Base-by-base conservation (phyloP, 2,113 vertebrate genomes). In the Paraplagusia blochii region DNA sequence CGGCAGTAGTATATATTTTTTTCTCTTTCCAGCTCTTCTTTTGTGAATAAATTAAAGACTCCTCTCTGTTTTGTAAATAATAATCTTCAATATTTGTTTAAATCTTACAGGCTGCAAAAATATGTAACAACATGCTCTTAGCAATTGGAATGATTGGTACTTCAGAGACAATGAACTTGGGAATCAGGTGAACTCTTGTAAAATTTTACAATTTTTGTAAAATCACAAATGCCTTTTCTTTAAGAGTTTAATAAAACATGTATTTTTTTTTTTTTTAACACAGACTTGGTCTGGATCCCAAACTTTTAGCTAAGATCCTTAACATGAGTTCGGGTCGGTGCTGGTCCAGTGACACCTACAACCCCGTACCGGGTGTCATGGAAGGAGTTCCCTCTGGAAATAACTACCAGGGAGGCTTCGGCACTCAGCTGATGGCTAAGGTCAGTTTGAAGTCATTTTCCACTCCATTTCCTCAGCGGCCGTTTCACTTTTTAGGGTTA, bases 291-390 rank as follows among this genome's bases (percentile, higher is more conserved):
- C 95, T 99, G 81, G 97, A 99, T 85, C 97, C 96, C 42, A 97
- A 98, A 85, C 93, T 99, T 22, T 80, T 99, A 92, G 90, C 96
- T 55, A 92, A 95, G 91, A 95, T 99, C 77, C 83, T 99, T 65
- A 99, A 99, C 88, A 99, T 98, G 94, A 99, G 97, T 68, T 99
- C 97, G 43, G 97, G 97, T 59, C 95, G 97, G 34, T 99, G 97
- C 80, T 99, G 97, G 97, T 96, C 97, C 82, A 98, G 95, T 58
- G 97, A 99, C 79, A 94, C 93, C 0, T 99, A 99, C 69, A 99
- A 99, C 84, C 96, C 97, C 18, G 97, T 98, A 17, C 97, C 97
- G n/a, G 97, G 97, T 18, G 97, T 99, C 71, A 98, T 99, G 97
- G 95, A 96, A 79, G 95, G 97, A 29, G 97, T 99, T 9, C 97